Evolutionary conservation across 2,888 invertebrate species (phyloP).

Genomic region (Venustoraphidia nigricollis): DNA sequence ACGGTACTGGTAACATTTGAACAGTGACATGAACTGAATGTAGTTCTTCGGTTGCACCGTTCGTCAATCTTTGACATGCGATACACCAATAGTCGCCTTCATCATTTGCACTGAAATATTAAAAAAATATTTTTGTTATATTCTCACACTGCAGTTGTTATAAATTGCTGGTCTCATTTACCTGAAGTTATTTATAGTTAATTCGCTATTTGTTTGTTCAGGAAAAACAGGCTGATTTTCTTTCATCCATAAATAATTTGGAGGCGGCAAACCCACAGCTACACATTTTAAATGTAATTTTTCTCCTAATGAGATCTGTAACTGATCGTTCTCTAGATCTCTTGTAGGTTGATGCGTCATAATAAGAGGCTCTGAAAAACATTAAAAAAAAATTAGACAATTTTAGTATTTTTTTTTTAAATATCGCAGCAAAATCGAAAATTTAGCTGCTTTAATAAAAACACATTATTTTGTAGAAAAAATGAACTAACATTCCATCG

Average conservation of each 20-base stretch:
- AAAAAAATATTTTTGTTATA: not conserved
- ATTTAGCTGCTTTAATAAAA: too few species aligned
- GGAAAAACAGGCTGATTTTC: constrained; percentile 11
- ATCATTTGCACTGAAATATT: constrained; percentile 8
- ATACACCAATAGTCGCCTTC: constrained; percentile 15
- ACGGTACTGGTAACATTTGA: constrained; percentile 9
- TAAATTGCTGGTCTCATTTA: too few species aligned
- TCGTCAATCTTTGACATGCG: constrained; percentile 10
- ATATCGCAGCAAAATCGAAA: too few species aligned
- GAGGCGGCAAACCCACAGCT: constrained; percentile 15
- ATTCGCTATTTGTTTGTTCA: constrained; percentile 7
- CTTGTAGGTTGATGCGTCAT: too few species aligned
- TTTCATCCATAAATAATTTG: constrained; percentile 14
- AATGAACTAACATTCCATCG: too few species aligned
- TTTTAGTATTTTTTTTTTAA: too few species aligned
- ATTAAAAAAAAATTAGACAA: too few species aligned
- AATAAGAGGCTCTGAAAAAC: too few species aligned
- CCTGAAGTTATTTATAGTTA: constrained; percentile 6
- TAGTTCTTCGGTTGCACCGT: constrained; percentile 4
- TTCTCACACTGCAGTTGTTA: too few species aligned
- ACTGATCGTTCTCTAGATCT: too few species aligned
- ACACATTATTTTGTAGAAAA: too few species aligned
- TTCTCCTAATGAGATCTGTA: constrained; percentile 4
- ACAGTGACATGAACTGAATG: constrained; percentile 12
- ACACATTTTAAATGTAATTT: constrained; percentile 11